Evolutionary conservation across 2,888 invertebrate species (phyloP).

Genomic region (Leistus spinibarbis): DNA sequence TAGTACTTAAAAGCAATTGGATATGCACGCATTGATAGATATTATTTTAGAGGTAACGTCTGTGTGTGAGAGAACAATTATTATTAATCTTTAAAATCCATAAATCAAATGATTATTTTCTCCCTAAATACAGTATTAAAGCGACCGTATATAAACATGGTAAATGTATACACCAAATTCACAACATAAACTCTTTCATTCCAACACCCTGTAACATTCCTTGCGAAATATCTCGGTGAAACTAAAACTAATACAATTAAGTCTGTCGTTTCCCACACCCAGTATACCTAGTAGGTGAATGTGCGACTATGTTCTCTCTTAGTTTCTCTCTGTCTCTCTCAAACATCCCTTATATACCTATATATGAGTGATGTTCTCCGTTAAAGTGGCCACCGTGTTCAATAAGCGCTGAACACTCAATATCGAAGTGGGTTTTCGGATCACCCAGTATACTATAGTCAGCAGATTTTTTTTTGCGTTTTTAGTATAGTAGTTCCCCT

Average conservation of each 20-base stretch:
- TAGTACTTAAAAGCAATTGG: no score
- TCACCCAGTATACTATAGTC: not conserved
- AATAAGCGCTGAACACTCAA: conserved; percentile 38
- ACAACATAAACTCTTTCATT: no score
- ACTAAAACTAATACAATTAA: not conserved
- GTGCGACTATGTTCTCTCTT: not conserved
- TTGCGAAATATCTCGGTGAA: not conserved
- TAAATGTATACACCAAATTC: no score
- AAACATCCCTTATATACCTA: not conserved
- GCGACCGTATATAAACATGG: no score
- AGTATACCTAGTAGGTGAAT: not conserved
- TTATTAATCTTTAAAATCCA: no score
- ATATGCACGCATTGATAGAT: no score
- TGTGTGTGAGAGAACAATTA: no score
- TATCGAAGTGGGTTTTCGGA: conserved; percentile 19
- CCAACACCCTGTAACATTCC: not conserved
- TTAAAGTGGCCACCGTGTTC: conserved; percentile 33
- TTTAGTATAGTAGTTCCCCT: no score
- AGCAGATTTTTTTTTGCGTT: not conserved
- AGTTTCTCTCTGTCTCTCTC: no score
- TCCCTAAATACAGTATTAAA: no score
- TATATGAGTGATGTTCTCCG: conserved; percentile 28
- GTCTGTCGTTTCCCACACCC: not conserved
- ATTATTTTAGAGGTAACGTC: no score
- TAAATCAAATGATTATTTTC: no score